Evolutionary conservation across 2,113 vertebrate genomes (phyloP).

Genomic region (Chionis minor): DNA sequence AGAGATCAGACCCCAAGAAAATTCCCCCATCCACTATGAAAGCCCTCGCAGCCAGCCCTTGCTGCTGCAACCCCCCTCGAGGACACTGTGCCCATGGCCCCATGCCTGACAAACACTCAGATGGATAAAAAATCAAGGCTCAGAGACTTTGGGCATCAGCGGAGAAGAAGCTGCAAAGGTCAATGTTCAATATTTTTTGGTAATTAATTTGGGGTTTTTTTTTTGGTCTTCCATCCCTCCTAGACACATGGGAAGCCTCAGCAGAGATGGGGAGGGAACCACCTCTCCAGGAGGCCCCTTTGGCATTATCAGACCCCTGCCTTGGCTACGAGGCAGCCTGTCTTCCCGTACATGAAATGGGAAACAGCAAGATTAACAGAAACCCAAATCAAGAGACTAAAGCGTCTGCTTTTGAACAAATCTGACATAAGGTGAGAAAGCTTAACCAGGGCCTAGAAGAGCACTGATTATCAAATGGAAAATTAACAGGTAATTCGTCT

Average conservation of each 20-base stretch:
- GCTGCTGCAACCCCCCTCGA: neutral
- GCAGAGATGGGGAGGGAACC: neutral
- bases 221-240: neutral
- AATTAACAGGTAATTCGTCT: slow-evolving; percentile 28
- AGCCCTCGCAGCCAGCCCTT: fast-evolving
- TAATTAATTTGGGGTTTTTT: neutral
- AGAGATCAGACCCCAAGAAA: neutral
- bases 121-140: neutral
- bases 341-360: fast-evolving
- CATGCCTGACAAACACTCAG: fast-evolving
- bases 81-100: neutral
- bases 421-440: neutral
- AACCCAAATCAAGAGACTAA: neutral
- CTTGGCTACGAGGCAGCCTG: neutral
- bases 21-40: fast-evolving
- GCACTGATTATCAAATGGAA: neutral
- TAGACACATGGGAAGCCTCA: neutral
- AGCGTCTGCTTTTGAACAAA: neutral
- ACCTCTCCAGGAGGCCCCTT: neutral
- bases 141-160: neutral
- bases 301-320: neutral
- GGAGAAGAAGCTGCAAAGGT: neutral
- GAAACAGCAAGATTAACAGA: neutral
- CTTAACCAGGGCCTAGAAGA: neutral
- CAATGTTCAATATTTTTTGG: neutral